Evolutionary conservation across 2,888 invertebrate genomes (phyloP).

Genomic region (Microchrysa polita): DNA sequence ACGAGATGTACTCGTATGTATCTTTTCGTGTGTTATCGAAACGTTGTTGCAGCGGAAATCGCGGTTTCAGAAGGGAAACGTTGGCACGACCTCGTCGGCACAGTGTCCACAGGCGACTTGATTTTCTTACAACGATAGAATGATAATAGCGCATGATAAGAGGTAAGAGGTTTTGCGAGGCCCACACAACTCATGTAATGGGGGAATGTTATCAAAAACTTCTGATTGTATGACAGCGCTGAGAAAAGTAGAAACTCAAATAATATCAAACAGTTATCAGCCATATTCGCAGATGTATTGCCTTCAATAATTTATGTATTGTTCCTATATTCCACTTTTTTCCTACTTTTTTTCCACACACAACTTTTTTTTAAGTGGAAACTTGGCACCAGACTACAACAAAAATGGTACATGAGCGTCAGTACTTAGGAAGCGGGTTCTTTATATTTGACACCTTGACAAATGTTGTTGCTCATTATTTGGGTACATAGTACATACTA

Average conservation of each 20-base stretch:
- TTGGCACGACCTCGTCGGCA: constrained; percentile 14
- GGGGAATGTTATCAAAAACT: constrained; percentile 44
- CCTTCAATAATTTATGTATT: constrained; percentile 35
- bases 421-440: constrained; percentile 33
- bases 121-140: constrained; percentile 30
- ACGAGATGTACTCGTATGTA: too few species aligned
- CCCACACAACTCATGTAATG: constrained; percentile 38
- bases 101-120: constrained; percentile 35
- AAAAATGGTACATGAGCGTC: constrained; percentile 6
- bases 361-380: constrained; percentile 28
- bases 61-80: constrained; percentile 7
- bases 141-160: constrained; percentile 22
- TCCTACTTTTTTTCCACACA: constrained; percentile 21
- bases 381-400: constrained; percentile 22
- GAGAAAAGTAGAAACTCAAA: constrained; percentile 44
- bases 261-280: constrained; percentile 43
- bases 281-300: constrained; percentile 35
- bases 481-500: background rate
- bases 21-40: too few species aligned
- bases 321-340: constrained; percentile 14
- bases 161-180: constrained; percentile 41
- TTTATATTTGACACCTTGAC: constrained; percentile 16
- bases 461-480: constrained; percentile 11
- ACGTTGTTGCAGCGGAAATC: background rate
- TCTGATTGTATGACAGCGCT: constrained; percentile 41